Base-by-base conservation (phyloP, 2,797 vertebrate species). In the Sebastes diploproa region DNA sequence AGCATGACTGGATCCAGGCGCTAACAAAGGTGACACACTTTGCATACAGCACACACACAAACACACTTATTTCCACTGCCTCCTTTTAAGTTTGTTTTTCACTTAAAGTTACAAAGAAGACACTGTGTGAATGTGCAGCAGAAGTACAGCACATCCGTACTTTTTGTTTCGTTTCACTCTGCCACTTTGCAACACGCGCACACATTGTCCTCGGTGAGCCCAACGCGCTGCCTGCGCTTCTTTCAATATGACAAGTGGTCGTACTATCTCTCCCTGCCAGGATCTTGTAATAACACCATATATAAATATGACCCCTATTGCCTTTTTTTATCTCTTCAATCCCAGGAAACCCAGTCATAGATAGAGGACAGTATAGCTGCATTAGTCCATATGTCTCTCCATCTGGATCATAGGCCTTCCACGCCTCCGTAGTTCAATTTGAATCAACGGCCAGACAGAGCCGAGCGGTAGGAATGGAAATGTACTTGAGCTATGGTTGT, bases 1-100 rank as follows among this genome's bases (percentile, higher is more conserved):
- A 97, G 84, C 96, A 91, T 75, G 97, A 97, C 95, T 99, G 98
- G 98, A 96, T 96, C 84, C 95, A 93, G 82, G 96, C 97, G 8
- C 96, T 99, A 84, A 95, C 95, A 80, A 98, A 99, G 98, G 98
- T 98, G 95, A 91, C 77, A 70, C 75, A 64, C 54, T 83, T 76
- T 67, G 63, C 71, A 88, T 85, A 23, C 42, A n/a, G 29, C 52
- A 1, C 66, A 20, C 74, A 70, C 77, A 73, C 62, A 23, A 25
- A 79, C 58, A 55, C 23, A 42, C 29, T 65, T 32, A 11, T 78
- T 76, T 72, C 65, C 46, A 30, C 59, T 66, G 13, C 60, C 58
- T 29, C 36, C 36, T 52, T 60, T 38, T 58, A 76, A 65, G 75
- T 83, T 86, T 83, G 38, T 81, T 80, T 87, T 71, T 65, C 32